A percentile compares a stretch with the other conserved stretches of the same genome.
phyloP scores from a whole-genome alignment of 2,797 vertebrate species.

The Moxostoma hubbsi region DNA sequence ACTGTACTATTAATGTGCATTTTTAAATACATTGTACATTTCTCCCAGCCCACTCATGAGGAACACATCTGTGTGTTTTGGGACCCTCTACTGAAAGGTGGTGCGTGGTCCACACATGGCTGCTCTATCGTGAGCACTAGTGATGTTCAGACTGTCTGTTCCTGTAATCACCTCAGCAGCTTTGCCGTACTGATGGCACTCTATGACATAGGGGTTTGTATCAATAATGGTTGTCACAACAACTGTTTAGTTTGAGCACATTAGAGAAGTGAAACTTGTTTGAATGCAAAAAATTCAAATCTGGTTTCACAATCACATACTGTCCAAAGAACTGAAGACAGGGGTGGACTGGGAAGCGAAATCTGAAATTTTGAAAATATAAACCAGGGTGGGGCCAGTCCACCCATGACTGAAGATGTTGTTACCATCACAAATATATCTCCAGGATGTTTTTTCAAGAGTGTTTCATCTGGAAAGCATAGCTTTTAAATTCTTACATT shows the following conservation, averaged over 20 bases:
- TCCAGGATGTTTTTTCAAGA: too few species aligned
- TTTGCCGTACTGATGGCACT: constrained; percentile 86
- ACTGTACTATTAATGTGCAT: neutral
- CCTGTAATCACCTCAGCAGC: constrained; percentile 82
- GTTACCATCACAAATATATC: neutral
- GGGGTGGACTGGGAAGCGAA: too few species aligned
- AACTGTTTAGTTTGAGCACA: neutral
- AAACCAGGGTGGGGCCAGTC: too few species aligned
- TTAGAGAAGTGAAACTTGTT: neutral
- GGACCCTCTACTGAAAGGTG: constrained; percentile 52
- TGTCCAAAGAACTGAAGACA: neutral
- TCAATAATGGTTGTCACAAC: neutral
- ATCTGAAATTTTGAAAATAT: too few species aligned
- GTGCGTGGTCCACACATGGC: constrained; percentile 76
- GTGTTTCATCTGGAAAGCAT: too few species aligned
- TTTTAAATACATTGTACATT: neutral
- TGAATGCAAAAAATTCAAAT: neutral
- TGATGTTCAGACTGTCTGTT: constrained; percentile 69
- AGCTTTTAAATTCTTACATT: too few species aligned
- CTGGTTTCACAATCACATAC: neutral
- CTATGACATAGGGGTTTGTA: constrained; percentile 76
- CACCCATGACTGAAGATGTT: neutral
- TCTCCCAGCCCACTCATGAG: neutral
- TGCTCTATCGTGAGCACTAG: constrained; percentile 64
- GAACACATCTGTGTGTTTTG: constrained; percentile 81